These are phyloP conservation scores for Orgyia antiqua DNA, from an alignment of 2,888 invertebrate species.

Conservation along the genomic window DNA sequence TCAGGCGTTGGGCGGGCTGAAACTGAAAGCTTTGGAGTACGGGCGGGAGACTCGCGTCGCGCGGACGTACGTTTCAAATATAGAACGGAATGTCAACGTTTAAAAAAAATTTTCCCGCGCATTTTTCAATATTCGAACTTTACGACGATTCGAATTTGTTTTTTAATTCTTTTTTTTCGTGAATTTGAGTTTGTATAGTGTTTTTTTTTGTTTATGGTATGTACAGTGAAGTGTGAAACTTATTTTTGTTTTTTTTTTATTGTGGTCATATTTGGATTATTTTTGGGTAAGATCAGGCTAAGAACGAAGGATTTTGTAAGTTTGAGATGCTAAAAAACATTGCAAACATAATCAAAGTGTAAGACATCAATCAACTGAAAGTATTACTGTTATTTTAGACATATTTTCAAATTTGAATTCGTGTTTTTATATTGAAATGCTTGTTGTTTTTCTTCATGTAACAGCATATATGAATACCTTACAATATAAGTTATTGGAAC, in stretches of 20 bases:
- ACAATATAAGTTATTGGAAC: too few species aligned
- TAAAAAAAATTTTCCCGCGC: slow-evolving; percentile 18
- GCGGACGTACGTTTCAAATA: slow-evolving; percentile 33
- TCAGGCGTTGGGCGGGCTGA: slow-evolving; percentile 15
- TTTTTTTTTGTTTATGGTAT: slow-evolving; percentile 2
- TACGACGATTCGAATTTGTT: neutral
- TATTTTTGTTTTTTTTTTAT: slow-evolving; percentile 3
- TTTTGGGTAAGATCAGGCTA: slow-evolving; percentile 25
- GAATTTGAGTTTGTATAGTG: too few species aligned
- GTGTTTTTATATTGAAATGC: too few species aligned
- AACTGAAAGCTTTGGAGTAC: slow-evolving; percentile 37
- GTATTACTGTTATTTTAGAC: too few species aligned
- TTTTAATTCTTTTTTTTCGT: neutral
- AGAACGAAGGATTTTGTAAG: too few species aligned
- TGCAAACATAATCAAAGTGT: too few species aligned
- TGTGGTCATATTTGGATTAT: slow-evolving; percentile 28
- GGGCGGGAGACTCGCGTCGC: slow-evolving; percentile 27
- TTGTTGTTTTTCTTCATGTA: too few species aligned
- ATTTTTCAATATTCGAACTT: slow-evolving; percentile 1
- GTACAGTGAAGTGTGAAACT: slow-evolving; percentile 16
- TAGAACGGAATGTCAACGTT: too few species aligned
- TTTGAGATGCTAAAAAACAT: too few species aligned
- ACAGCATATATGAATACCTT: too few species aligned
- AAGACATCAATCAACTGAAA: too few species aligned
- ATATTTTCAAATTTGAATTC: too few species aligned